Base-by-base conservation (phyloP, 1,140 invertebrate genomes). In the Tetranychus cinnabarinus region DNA sequence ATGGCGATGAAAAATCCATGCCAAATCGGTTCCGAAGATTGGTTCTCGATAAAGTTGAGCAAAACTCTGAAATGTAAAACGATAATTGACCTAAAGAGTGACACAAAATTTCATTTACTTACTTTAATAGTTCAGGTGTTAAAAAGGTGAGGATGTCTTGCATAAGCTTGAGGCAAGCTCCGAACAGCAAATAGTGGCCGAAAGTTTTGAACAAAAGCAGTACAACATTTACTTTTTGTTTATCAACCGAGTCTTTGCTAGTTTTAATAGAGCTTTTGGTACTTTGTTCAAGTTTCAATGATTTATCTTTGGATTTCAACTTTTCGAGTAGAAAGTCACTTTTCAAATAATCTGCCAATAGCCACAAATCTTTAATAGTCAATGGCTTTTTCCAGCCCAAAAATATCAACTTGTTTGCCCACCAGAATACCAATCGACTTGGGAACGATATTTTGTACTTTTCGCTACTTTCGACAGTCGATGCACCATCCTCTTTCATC, bases 371-470 rank as follows among this genome's bases (percentile, higher is more conserved):
- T 35, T 77, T 75, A 48, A 79, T 78, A 65, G 84, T 83, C 35
- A 97, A 73, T 13, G 87, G 84, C 63, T 82, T 81, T 64, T 79
- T 80, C 71, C 85, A 95, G 1, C 91, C 91, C 63, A 79, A 80
- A 74, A 85, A 81, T 1, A 86, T 83, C 66, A 93, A 59, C 35
- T 73, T 63, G 71, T 90, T 85, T 71, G 96, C 93, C 93, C 93
- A 98, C 60, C 82, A 79, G 71, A 91, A 97, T 0, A 85, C 79
- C 3, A 97, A 72, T 58, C 81, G 79, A n/a, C 87, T 91, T 36
- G 90, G 77, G 72, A 92, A 96, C 23, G 90, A 90, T 47, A 86
- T 78, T 61, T 76, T 73, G 58, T 79, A 75, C 71, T 97, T 90
- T 56, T 92, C 91, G 73, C 23, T 52, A 12, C 6, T 2, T 3